Conservation (phyloP, 2,797 vertebrate species). For the Hirundo rustica region DNA sequence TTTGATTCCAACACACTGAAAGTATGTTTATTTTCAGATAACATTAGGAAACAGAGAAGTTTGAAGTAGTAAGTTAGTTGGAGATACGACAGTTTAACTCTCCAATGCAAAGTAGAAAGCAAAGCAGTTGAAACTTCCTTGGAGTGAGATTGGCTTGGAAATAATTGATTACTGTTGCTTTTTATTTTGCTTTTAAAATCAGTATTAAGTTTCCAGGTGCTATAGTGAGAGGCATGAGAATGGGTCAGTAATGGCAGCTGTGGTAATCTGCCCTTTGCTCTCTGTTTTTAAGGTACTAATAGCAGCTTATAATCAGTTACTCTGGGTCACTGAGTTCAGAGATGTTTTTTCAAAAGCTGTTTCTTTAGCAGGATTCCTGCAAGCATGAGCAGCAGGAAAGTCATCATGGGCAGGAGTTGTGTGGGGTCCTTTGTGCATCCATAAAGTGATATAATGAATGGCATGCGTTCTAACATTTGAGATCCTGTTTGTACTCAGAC, state of each 20-base stretch:
- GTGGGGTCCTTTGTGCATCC: not conserved
- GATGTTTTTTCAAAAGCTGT: not conserved
- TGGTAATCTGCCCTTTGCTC: slow-evolving; percentile 52
- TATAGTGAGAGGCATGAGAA: not conserved
- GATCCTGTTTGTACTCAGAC: not conserved
- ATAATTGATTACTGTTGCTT: not conserved
- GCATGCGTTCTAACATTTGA: not conserved
- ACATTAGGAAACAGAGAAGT: not conserved
- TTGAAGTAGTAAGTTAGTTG: not conserved
- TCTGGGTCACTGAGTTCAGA: not conserved
- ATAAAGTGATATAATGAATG: not conserved
- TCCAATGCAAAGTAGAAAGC: not conserved
- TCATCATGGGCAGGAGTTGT: not conserved
- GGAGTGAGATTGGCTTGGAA: not conserved
- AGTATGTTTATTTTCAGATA: not conserved
- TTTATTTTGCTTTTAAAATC: not conserved
- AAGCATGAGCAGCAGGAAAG: not conserved
- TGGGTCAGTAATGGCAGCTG: not conserved
- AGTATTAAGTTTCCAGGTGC: not conserved
- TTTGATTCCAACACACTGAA: not conserved
- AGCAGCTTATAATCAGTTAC: not conserved
- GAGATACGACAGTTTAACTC: not conserved
- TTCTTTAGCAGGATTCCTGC: not conserved
- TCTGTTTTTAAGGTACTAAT: slow-evolving; percentile 16
- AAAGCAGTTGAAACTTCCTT: not conserved